These are phyloP conservation scores for Clinocottus analis DNA, from an alignment of 2,113 vertebrate species.

Conservation along the genomic window DNA sequence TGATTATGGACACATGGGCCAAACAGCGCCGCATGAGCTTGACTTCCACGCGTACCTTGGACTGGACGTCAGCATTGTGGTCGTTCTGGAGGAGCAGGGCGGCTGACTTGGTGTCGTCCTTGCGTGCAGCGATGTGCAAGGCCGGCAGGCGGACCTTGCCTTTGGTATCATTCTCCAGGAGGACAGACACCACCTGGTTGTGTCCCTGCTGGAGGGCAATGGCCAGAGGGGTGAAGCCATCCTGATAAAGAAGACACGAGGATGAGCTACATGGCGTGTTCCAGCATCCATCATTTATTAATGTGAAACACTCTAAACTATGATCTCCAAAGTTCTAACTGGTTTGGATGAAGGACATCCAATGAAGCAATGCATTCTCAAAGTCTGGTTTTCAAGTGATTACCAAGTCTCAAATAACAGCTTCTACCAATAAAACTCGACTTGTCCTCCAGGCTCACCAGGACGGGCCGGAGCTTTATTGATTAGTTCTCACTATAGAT, in stretches of 20 bases:
- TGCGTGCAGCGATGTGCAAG: conserved; percentile 95
- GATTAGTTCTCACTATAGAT: background rate
- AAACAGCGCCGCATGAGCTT: conserved; percentile 8
- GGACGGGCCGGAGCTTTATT: background rate
- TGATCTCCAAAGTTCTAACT: background rate
- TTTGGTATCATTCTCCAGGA: conserved; percentile 98
- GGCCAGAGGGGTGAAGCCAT: conserved; percentile 96
- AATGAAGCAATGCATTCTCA: background rate
- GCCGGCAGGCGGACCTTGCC: conserved; percentile 97
- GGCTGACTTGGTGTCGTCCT: conserved; percentile 97
- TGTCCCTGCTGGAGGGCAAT: conserved; percentile 98
- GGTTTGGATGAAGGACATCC: background rate
- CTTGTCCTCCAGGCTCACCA: background rate
- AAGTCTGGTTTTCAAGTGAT: background rate
- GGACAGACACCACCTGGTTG: conserved; percentile 96
- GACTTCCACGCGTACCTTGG: conserved; percentile 87
- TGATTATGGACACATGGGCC: background rate
- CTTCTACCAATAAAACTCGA: background rate
- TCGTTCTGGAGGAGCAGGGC: conserved; percentile 97
- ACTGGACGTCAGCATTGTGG: conserved; percentile 98
- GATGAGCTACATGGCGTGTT: background rate
- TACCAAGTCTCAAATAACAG: background rate
- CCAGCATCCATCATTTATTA: background rate
- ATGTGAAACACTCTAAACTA: background rate
- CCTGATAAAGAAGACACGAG: conserved; percentile 76